phyloP scores from a whole-genome alignment of 1,140 invertebrate genomes.

The Diachasma alloeum region DNA sequence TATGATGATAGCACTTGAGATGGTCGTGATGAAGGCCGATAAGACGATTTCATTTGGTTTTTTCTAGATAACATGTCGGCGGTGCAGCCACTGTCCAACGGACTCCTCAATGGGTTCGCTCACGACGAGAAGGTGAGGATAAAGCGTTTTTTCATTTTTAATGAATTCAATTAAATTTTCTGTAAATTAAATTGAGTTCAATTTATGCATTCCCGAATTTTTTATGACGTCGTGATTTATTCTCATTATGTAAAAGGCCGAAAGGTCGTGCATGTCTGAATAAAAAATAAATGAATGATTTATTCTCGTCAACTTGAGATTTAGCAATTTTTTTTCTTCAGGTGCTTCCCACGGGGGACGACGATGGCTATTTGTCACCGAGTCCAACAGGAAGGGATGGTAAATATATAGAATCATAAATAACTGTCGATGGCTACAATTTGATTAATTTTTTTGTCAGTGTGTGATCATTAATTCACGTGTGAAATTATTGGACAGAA shows the following conservation, averaged over 20 bases:
- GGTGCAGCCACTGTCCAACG: conserved; percentile 46
- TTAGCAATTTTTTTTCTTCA: background rate
- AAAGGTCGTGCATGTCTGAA: no score
- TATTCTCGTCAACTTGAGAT: background rate
- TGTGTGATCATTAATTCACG: no score
- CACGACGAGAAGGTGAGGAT: conserved; percentile 46
- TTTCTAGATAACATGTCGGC: conserved; percentile 52
- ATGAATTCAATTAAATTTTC: no score
- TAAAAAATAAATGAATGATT: background rate
- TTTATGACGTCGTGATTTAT: no score
- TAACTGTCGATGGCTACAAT: background rate
- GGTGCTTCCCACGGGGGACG: background rate
- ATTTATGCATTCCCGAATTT: no score
- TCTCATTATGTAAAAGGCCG: no score
- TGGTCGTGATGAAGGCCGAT: background rate
- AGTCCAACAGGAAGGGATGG: conserved; percentile 10
- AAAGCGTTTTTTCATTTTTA: no score
- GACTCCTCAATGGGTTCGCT: conserved; percentile 46
- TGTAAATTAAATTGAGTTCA: no score
- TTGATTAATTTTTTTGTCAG: background rate
- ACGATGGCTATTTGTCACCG: background rate
- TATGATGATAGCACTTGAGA: background rate
- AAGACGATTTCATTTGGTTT: background rate
- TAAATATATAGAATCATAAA: background rate
- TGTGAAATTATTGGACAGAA: no score